These are phyloP conservation scores for Calliphora vomitoria DNA, from an alignment of 2,888 invertebrate species.

Conservation along the genomic window DNA sequence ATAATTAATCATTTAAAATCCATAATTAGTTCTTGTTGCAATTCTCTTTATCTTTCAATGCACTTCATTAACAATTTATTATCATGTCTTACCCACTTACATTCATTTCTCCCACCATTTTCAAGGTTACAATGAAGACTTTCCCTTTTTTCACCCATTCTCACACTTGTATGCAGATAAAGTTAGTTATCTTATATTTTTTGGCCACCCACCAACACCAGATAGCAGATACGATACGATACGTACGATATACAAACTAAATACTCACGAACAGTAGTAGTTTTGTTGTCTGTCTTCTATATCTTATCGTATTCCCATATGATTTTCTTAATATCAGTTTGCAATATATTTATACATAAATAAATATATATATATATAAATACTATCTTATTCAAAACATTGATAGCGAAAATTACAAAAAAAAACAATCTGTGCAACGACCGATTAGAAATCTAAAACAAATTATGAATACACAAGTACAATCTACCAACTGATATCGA, in stretches of 20 bases:
- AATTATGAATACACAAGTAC: background rate
- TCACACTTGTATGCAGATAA: constrained; percentile 53
- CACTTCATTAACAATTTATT: constrained; percentile 21
- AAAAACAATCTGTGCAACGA: constrained; percentile 74
- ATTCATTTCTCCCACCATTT: constrained; percentile 23
- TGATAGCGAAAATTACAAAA: constrained; percentile 65
- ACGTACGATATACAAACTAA: constrained; percentile 42
- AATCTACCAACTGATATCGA: constrained; percentile 49
- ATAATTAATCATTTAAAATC: too few species aligned
- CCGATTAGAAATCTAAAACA: constrained; percentile 75
- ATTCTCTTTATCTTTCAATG: background rate
- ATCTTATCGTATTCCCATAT: constrained; percentile 66
- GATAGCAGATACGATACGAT: constrained; percentile 14
- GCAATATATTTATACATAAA: constrained; percentile 53
- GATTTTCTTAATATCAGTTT: constrained; percentile 66
- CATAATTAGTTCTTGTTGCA: background rate
- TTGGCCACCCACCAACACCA: constrained; percentile 59
- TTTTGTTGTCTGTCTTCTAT: constrained; percentile 41
- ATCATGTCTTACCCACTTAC: constrained; percentile 45
- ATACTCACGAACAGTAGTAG: constrained; percentile 40
- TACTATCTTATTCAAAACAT: constrained; percentile 72
- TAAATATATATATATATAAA: background rate
- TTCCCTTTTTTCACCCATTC: constrained; percentile 56
- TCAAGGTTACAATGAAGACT: constrained; percentile 63
- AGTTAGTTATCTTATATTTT: constrained; percentile 62